Percentiles rank a stretch among this genome's conserved stretches.
phyloP scores from a whole-genome alignment of 2,113 vertebrate genomes.

The Bubalus kerabau region DNA sequence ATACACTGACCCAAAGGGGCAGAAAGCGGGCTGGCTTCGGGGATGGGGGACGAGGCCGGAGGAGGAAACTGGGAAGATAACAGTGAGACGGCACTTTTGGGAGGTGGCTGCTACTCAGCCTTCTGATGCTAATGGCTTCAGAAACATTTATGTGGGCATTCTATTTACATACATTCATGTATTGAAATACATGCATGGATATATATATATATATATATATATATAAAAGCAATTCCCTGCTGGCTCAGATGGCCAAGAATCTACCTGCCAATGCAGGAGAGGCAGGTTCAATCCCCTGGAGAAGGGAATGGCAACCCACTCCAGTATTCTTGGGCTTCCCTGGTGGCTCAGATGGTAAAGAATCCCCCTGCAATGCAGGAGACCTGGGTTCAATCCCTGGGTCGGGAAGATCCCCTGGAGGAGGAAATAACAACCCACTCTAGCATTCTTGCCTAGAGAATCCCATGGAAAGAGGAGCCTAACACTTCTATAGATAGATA shows the following conservation, averaged over 20 bases:
- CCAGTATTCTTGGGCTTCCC: no score
- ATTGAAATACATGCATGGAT: no score
- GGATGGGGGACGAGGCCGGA: neutral
- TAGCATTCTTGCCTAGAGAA: neutral
- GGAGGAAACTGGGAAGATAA: neutral
- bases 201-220: no score
- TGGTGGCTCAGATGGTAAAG: neutral
- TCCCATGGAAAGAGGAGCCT: neutral
- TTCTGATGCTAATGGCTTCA: neutral
- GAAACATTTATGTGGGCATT: neutral
- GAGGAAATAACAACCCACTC: neutral
- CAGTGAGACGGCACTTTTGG: accelerated
- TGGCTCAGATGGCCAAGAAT: neutral
- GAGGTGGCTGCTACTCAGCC: neutral
- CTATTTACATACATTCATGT: no score
- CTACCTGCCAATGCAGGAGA: no score
- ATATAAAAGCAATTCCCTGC: neutral
- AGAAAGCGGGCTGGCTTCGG: neutral
- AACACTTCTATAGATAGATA: no score
- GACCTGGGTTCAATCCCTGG: neutral
- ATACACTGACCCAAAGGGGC: neutral
- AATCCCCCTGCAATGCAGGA: neutral
- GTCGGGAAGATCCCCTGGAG: neutral
- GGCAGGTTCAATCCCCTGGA: no score
- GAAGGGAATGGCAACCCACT: no score